Percentiles rank a stretch among this genome's conserved stretches.
Conservation (phyloP, 2,113 vertebrate genomes). For the Mesitornis unicolor region DNA sequence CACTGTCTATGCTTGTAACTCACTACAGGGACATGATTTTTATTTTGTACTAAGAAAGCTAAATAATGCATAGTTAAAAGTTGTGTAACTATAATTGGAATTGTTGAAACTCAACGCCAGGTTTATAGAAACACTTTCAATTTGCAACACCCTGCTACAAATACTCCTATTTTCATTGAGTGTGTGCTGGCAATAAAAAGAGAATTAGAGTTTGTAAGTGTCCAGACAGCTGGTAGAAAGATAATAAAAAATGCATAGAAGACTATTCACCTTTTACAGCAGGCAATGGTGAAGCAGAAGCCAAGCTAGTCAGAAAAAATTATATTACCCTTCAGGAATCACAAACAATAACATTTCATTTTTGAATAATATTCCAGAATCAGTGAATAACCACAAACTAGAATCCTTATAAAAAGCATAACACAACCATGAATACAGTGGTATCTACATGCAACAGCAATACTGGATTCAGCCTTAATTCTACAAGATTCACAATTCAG, state of each 20-base stretch:
- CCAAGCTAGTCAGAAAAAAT: background rate
- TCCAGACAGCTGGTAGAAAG: background rate
- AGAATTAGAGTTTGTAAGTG: background rate
- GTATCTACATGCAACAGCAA: background rate
- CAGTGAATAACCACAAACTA: background rate
- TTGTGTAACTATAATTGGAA: background rate
- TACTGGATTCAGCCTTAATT: background rate
- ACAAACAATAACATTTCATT: background rate
- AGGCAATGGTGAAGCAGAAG: background rate
- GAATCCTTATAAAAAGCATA: background rate
- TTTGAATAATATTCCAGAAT: background rate
- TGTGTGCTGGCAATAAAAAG: background rate
- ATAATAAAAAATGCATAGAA: background rate
- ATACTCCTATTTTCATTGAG: background rate
- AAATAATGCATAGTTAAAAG: background rate
- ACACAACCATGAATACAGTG: background rate
- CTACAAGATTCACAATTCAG: background rate
- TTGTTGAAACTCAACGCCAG: background rate
- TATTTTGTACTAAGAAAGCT: background rate
- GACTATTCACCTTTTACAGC: background rate
- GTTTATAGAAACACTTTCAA: background rate
- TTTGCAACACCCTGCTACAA: background rate
- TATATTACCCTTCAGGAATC: background rate
- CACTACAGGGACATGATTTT: background rate
- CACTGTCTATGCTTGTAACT: rapidly evolving